Conservation (phyloP, 1,140 invertebrate genomes). For the Dendrolimus kikuchii region DNA sequence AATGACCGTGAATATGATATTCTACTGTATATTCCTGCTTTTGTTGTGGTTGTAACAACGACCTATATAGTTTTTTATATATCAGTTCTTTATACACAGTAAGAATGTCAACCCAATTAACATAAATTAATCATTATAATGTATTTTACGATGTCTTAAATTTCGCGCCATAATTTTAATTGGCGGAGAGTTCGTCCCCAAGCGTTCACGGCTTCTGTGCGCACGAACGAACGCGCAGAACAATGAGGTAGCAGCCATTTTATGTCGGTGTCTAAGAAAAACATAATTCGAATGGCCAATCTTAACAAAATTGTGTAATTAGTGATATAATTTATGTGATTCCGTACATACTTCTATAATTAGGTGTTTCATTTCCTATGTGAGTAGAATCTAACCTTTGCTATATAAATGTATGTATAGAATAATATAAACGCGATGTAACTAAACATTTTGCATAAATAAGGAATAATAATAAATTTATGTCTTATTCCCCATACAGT, state of each 20-base stretch:
- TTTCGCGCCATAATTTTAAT: conserved; percentile 73
- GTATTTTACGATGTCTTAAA: conserved; percentile 62
- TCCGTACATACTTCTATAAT: conserved; percentile 57
- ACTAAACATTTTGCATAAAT: conserved; percentile 60
- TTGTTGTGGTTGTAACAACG: conserved; percentile 40
- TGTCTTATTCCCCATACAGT: conserved; percentile 40
- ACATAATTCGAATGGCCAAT: conserved; percentile 74
- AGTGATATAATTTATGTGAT: conserved; percentile 71
- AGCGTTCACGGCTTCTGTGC: conserved; percentile 72
- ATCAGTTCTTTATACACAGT: conserved; percentile 33
- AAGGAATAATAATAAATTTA: conserved; percentile 51
- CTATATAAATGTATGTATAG: conserved; percentile 47
- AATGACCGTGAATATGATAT: conserved; percentile 29
- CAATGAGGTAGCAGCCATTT: conserved; percentile 73
- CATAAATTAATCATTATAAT: conserved; percentile 38
- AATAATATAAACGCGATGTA: conserved; percentile 53
- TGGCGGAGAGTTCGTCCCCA: conserved; percentile 70
- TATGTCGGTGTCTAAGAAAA: conserved; percentile 73
- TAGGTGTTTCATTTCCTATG: conserved; percentile 67
- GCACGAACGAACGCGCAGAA: conserved; percentile 72
- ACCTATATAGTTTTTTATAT: conserved; percentile 47
- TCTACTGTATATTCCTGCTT: conserved; percentile 36
- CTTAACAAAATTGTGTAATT: conserved; percentile 72
- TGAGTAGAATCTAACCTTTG: conserved; percentile 65
- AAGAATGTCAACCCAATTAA: conserved; percentile 29